Evolutionary conservation across 2,797 vertebrate species (phyloP).

Genomic region (Octomys mimax): DNA sequence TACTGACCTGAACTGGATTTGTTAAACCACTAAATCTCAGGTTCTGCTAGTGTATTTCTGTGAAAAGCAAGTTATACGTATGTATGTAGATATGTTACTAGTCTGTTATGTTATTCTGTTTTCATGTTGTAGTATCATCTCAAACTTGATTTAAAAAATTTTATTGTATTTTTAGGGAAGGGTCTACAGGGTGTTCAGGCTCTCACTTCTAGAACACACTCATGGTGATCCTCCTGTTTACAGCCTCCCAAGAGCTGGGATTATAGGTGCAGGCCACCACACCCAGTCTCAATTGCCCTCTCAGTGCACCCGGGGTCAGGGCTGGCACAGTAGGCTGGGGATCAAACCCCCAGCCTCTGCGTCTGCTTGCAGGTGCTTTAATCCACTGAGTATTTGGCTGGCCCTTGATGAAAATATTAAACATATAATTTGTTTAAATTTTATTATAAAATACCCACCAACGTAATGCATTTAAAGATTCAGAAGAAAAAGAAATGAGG

Average conservation of each 20-base stretch:
- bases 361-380: no score
- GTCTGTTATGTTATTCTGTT: background rate
- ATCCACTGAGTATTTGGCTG: no score
- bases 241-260: no score
- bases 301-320: no score
- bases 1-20: background rate
- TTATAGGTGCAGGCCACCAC: no score
- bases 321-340: no score
- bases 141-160: background rate
- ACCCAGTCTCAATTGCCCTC: no score
- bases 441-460: background rate
- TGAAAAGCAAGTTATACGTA: background rate
- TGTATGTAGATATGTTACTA: background rate
- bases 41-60: background rate
- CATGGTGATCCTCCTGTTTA: no score
- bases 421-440: background rate
- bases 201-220: no score
- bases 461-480: background rate
- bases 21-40: background rate
- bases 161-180: no score
- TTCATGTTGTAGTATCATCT: background rate
- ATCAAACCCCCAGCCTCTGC: no score
- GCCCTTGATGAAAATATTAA: background rate
- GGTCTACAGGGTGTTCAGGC: no score
- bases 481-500: background rate